Percentiles rank a stretch among this genome's conserved stretches.
These are phyloP conservation scores for Geotrypetes seraphini DNA, from an alignment of 2,797 vertebrate species.

Conservation along the genomic window DNA sequence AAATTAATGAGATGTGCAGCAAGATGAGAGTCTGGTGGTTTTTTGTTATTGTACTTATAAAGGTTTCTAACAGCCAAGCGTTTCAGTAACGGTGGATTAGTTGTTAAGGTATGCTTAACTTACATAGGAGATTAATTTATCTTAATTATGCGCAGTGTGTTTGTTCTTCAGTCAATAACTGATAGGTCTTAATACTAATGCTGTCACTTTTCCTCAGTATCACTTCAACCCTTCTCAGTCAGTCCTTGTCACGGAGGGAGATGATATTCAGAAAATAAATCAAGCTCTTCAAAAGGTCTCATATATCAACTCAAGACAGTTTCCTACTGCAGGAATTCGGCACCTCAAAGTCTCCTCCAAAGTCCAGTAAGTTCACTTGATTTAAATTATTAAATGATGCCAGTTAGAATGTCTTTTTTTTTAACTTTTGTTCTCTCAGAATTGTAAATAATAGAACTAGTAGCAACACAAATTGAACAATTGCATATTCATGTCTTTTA, in stretches of 20 bases:
- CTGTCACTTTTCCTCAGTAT: slow-evolving; percentile 58
- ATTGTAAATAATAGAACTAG: too few relatives aligned
- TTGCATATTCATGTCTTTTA: too few relatives aligned
- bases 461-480: too few relatives aligned
- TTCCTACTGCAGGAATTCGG: slow-evolving; percentile 75
- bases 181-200: slow-evolving; percentile 6
- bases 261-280: slow-evolving; percentile 86
- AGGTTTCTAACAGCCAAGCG: background rate
- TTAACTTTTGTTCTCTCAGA: too few relatives aligned
- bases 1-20: background rate
- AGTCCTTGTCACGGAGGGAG: slow-evolving; percentile 87
- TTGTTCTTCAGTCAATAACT: background rate
- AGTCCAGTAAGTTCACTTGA: slow-evolving; percentile 74
- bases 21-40: background rate
- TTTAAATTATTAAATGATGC: slow-evolving; percentile 10
- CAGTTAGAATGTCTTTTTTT: too few relatives aligned
- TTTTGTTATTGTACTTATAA: too few relatives aligned
- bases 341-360: slow-evolving; percentile 77
- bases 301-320: slow-evolving; percentile 94
- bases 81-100: background rate
- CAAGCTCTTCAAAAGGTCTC: slow-evolving; percentile 81
- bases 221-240: slow-evolving; percentile 96
- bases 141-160: background rate
- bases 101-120: too few relatives aligned
- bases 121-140: accelerated